These are phyloP conservation scores for Trichoplusia ni DNA, from an alignment of 1,140 invertebrate genomes.

Conservation along the genomic window DNA sequence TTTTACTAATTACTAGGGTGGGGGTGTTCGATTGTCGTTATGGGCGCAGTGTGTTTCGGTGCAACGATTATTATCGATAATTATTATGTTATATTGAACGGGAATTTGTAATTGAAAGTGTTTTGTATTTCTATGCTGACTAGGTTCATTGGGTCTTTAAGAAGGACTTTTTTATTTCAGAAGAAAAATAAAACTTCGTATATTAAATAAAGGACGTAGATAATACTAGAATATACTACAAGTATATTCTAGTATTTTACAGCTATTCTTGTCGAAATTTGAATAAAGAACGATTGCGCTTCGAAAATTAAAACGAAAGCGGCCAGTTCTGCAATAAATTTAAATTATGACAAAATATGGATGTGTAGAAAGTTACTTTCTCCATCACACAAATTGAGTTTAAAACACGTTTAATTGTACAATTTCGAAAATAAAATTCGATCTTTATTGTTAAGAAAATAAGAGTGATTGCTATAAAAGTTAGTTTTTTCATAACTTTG, in stretches of 20 bases:
- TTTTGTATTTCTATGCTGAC: no score
- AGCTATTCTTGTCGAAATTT: no score
- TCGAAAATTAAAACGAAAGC: not conserved
- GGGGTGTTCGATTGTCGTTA: constrained; percentile 3
- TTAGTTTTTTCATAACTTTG: not conserved
- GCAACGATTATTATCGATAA: not conserved
- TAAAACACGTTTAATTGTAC: constrained; percentile 33
- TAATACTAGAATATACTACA: no score
- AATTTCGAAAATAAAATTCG: constrained; percentile 32
- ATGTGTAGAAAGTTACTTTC: constrained; percentile 61
- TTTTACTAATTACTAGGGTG: constrained; percentile 64
- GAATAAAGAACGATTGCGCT: not conserved
- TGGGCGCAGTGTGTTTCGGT: not conserved
- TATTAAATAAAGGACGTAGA: no score
- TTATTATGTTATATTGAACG: no score
- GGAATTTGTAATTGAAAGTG: no score
- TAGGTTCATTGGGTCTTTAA: no score
- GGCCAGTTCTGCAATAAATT: constrained; percentile 9
- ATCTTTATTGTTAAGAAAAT: constrained; percentile 27
- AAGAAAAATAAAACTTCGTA: no score
- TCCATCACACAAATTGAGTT: constrained; percentile 53
- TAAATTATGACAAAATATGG: constrained; percentile 38
- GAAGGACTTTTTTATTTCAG: no score
- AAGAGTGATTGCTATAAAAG: not conserved
- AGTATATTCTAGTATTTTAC: no score